These are phyloP conservation scores for Megastigmus dorsalis DNA, from an alignment of 2,888 invertebrate species.

Conservation along the genomic window DNA sequence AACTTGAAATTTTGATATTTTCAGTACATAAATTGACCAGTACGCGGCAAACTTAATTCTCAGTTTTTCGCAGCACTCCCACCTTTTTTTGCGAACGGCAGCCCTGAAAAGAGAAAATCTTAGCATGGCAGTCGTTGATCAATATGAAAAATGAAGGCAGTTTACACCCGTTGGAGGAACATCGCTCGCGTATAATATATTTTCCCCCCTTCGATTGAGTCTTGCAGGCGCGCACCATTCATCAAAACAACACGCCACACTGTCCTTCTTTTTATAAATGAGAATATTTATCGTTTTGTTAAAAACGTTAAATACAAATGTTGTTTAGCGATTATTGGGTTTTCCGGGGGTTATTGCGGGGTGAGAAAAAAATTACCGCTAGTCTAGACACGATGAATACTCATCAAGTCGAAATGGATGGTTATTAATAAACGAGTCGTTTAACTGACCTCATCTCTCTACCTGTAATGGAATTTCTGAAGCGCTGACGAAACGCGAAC, in stretches of 20 bases:
- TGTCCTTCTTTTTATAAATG: background rate
- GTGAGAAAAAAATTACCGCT: too few relatives aligned
- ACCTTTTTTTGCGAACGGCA: background rate
- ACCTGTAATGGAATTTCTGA: conserved; percentile 70
- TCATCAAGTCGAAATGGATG: too few relatives aligned
- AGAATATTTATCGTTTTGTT: background rate
- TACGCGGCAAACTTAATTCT: background rate
- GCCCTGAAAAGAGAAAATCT: conserved; percentile 18
- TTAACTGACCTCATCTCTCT: conserved; percentile 60
- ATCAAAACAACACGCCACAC: conserved; percentile 4
- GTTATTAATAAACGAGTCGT: conserved; percentile 45
- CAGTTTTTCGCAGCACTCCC: background rate
- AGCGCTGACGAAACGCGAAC: conserved; percentile 55
- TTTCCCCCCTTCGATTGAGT: conserved; percentile 24
- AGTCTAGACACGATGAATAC: too few relatives aligned
- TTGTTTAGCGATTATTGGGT: too few relatives aligned
- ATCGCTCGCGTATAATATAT: conserved; percentile 25
- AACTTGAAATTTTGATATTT: background rate
- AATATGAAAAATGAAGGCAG: conserved; percentile 44
- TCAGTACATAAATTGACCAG: too few relatives aligned
- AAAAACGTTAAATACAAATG: too few relatives aligned
- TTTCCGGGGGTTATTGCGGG: too few relatives aligned
- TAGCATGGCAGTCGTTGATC: conserved; percentile 14
- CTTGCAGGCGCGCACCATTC: background rate
- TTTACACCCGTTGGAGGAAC: conserved; percentile 8